A percentile compares a stretch with the other conserved stretches of the same genome.
These are phyloP conservation scores for Hemiprocne comata DNA, from an alignment of 2,113 vertebrate genomes.

Conservation along the genomic window DNA sequence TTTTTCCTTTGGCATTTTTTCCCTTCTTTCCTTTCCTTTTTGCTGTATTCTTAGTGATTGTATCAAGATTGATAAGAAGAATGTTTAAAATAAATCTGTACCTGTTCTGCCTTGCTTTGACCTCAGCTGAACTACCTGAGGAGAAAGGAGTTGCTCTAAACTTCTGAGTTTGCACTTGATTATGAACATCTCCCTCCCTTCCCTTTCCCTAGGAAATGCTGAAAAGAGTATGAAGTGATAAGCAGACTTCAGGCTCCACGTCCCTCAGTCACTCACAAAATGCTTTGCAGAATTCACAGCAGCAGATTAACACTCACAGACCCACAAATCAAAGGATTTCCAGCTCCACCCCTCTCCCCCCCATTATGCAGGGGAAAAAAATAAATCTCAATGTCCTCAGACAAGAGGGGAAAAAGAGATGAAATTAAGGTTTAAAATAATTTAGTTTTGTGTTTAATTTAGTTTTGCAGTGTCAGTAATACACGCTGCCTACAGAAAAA, in stretches of 20 bases:
- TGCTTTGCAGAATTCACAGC: neutral
- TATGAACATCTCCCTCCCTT: neutral
- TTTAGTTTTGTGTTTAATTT: neutral
- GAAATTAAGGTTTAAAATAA: constrained; percentile 11
- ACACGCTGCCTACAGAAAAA: neutral
- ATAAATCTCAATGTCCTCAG: neutral
- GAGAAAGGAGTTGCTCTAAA: neutral
- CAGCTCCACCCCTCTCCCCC: neutral
- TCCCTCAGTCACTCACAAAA: neutral
- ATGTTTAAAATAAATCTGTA: neutral
- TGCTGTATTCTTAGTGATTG: neutral
- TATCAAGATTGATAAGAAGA: neutral
- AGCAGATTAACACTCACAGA: constrained; percentile 11
- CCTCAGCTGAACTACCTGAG: neutral
- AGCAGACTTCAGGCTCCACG: neutral
- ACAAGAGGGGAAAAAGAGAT: neutral
- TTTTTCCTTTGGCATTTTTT: neutral
- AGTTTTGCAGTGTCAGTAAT: neutral
- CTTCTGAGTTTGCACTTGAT: neutral
- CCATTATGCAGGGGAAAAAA: neutral
- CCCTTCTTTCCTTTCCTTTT: neutral
- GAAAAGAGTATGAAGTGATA: neutral
- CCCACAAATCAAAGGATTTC: constrained; percentile 23
- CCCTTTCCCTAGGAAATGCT: neutral
- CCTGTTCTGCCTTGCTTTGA: neutral